Evolutionary conservation across 1,140 invertebrate genomes (phyloP), one percentile per base, ranked within the genome.

Genomic region (Drosophila guanche): DNA sequence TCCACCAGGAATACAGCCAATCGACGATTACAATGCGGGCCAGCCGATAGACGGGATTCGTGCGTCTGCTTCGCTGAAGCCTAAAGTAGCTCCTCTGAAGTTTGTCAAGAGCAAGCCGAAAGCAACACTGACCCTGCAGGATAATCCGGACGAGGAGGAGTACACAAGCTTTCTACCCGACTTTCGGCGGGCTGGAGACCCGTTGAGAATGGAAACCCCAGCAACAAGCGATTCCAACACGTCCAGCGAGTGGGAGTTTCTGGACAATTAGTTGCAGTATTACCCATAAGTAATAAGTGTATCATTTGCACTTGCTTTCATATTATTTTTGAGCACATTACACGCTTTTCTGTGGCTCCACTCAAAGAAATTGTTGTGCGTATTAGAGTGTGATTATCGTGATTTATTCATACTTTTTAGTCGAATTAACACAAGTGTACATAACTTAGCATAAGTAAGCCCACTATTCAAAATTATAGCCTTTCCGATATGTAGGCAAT

Each of bases 191-290:
- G 89, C 81, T 5, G 47, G 56, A 1, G 85, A 90, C 66, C 85
- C 85, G 0, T 46, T 76, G 6, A 56, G 27, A 40, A 74, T 65
- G 42, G 54, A 70, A 20, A 50, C 69, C 4, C 77, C 73, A 4
- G 23, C 66, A 3, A 75, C 84, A 42, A 71, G 72, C 14, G 76
- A 85, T 42, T 91, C 90, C 2, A 89, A 70, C 46, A 83, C 83
- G 16, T 90, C 89, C 41, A 90, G 86, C 60, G 90, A 91, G 67
- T 91, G 90, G 90, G 90, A 91, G 55, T 91, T 91, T 46, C 43
- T 90, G 45, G 90, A 90, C 63, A 90, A 90, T 43, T 90, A 74
- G 58, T 41, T 45, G 0, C 46, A 59, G 77, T 69, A 73, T 76
- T 85, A 56, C 23, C 12, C 12, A 43, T 48, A 57, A 60, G 48